A percentile compares a stretch with the other conserved stretches of the same genome.
Evolutionary conservation across 2,888 invertebrate genomes (phyloP).

Genomic region (Torymus auratus): DNA sequence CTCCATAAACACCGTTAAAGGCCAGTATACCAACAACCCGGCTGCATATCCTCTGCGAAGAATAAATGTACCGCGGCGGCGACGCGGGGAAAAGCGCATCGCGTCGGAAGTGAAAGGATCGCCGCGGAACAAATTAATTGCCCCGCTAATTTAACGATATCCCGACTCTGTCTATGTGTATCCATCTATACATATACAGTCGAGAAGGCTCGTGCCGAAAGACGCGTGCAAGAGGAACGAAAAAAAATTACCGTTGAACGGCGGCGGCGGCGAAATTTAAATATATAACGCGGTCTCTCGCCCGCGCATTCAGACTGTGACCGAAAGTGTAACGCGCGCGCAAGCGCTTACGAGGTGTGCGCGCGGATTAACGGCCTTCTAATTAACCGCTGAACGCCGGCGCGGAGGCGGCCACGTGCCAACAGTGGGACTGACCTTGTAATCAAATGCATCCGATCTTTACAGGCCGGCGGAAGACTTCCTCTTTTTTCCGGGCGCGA

Average conservation of each 20-base stretch:
- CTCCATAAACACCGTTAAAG: too few relatives aligned
- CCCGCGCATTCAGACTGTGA: slow-evolving; percentile 71
- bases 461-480: not conserved
- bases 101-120: slow-evolving; percentile 34
- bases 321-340: slow-evolving; percentile 57
- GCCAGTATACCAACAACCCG: too few relatives aligned
- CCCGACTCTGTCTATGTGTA: not conserved
- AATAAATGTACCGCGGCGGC: too few relatives aligned
- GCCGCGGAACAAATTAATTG: slow-evolving; percentile 48
- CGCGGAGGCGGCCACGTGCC: not conserved
- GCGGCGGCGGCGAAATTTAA: slow-evolving; percentile 61
- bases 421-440: slow-evolving; percentile 12
- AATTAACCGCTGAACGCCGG: slow-evolving; percentile 63
- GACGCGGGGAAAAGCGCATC: too few relatives aligned
- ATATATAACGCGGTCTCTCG: slow-evolving; percentile 66
- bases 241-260: slow-evolving; percentile 46
- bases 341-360: slow-evolving; percentile 56
- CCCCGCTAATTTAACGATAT: slow-evolving; percentile 37
- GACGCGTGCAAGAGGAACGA: not conserved
- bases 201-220: too few relatives aligned
- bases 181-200: too few relatives aligned
- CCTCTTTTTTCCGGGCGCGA: too few relatives aligned
- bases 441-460: slow-evolving; percentile 16
- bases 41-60: too few relatives aligned
- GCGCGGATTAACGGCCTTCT: slow-evolving; percentile 70